Base-by-base conservation (phyloP, 2,888 invertebrate species). In the Micoletzkya japonica region DNA sequence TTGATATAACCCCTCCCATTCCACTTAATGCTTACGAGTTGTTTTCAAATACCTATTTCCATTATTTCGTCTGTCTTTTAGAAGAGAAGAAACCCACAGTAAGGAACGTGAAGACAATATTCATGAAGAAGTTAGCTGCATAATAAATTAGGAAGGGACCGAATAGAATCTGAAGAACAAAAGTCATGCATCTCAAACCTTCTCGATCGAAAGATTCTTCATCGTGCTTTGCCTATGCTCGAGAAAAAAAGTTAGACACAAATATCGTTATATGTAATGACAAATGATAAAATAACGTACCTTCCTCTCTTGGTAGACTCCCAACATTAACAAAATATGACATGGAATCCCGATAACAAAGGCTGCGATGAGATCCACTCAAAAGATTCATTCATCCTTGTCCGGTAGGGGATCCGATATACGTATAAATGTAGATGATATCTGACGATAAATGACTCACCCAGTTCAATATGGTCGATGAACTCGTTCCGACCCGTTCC, bases 121-220 rank as follows among this genome's bases (percentile, higher is more conserved):
- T 79, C 30, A 79, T 57, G 37, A 78, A 67, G 73, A 79, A 79
- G 69, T 79, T 79, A 3, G 77, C 77, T 60, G 74, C 71, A 72
- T 79, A 79, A 58, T 78, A 79, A 14, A 79, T 70, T 7, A 79
- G 71, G 50, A 78, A 79, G 20, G 79, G 79, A 39, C 75, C 75
- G 70, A 49, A 68, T 57, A 66, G 54, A 14, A 14, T 30, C 66
- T 66, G 37, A 50, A 66, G 4, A 52, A 7, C 32, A 20, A 17
- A 66, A 6, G 6, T 28, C 26, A 10, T 37, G 17, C 14, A 60
- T 60, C 20, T n/a, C 54, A 14, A 54, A 6, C 54, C 7, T 39
- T 39, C 17, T 6, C 44, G 20, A 44, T 20, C 44, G 17, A 54
- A 7, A 7, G 20, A 54, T 17, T 54, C 26, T 54, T 54, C 7